phyloP scores from a whole-genome alignment of 2,113 vertebrate genomes.

The Gallinago paraguaiae region DNA sequence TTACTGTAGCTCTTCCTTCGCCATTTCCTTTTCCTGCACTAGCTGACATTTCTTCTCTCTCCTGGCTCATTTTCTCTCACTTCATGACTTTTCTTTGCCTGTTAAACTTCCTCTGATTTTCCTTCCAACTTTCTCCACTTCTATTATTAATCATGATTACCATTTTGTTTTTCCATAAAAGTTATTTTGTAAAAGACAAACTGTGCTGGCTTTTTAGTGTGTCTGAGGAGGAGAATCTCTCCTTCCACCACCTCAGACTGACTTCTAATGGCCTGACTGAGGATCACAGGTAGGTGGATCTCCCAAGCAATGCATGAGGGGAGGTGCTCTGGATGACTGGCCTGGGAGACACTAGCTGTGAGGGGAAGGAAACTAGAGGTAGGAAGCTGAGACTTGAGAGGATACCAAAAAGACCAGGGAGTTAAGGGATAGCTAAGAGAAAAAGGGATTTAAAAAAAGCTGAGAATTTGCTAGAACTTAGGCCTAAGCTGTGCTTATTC shows the following conservation, averaged over 20 bases:
- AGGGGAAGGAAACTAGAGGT: background rate
- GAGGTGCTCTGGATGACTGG: background rate
- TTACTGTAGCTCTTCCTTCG: background rate
- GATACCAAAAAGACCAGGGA: background rate
- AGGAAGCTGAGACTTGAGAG: background rate
- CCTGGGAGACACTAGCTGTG: background rate
- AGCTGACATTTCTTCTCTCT: background rate
- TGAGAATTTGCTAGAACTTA: background rate
- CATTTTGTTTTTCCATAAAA: background rate
- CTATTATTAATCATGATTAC: background rate
- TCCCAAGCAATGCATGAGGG: background rate
- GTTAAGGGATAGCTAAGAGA: background rate
- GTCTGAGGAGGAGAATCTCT: background rate
- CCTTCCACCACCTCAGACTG: accelerated
- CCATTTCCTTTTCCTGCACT: background rate
- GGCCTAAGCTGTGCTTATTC: accelerated
- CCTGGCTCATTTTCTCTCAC: background rate
- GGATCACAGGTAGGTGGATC: background rate
- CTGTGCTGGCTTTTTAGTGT: background rate
- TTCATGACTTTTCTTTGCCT: background rate
- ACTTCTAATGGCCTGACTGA: background rate
- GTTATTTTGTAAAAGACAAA: background rate
- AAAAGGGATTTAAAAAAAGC: background rate
- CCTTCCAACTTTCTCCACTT: background rate
- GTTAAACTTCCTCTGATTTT: background rate